phyloP scores from a whole-genome alignment of 1,140 invertebrate species.

The Holcopasites calliopsidis region DNA sequence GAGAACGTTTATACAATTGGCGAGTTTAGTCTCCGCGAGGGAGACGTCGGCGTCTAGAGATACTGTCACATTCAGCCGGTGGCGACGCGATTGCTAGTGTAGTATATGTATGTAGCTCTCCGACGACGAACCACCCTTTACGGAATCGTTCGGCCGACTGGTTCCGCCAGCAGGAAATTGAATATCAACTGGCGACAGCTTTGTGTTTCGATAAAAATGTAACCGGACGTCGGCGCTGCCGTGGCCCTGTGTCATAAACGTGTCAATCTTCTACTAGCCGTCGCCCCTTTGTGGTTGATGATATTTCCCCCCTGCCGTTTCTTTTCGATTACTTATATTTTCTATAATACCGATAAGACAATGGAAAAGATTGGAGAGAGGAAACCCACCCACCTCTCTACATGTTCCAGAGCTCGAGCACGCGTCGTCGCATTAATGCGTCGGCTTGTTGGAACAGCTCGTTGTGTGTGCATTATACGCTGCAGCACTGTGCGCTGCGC shows the following conservation, averaged over 20 bases:
- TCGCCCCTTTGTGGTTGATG: no score
- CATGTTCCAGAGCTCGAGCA: constrained; percentile 6
- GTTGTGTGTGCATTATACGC: constrained; percentile 65
- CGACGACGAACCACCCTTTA: neutral
- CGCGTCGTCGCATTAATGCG: constrained; percentile 57
- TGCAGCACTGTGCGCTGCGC: constrained; percentile 63
- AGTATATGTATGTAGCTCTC: no score
- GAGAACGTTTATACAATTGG: neutral
- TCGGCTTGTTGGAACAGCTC: constrained; percentile 51
- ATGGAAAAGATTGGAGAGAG: no score
- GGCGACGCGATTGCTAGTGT: constrained; percentile 22
- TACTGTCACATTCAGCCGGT: constrained; percentile 74
- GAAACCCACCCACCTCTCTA: neutral
- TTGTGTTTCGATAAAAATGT: constrained; percentile 58
- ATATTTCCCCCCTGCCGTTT: neutral
- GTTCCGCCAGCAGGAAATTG: constrained; percentile 68
- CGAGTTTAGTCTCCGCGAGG: neutral
- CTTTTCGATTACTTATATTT: no score
- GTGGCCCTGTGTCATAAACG: constrained; percentile 9
- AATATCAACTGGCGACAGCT: constrained; percentile 63
- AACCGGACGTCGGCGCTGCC: constrained; percentile 31
- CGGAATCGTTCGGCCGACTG: constrained; percentile 20
- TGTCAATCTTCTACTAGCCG: constrained; percentile 17
- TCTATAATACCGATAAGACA: no score
- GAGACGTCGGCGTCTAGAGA: constrained; percentile 66